Evolutionary conservation across 2,888 invertebrate species (phyloP), one percentile per base, ranked within the genome.

Genomic region (Smittia sp.): DNA sequence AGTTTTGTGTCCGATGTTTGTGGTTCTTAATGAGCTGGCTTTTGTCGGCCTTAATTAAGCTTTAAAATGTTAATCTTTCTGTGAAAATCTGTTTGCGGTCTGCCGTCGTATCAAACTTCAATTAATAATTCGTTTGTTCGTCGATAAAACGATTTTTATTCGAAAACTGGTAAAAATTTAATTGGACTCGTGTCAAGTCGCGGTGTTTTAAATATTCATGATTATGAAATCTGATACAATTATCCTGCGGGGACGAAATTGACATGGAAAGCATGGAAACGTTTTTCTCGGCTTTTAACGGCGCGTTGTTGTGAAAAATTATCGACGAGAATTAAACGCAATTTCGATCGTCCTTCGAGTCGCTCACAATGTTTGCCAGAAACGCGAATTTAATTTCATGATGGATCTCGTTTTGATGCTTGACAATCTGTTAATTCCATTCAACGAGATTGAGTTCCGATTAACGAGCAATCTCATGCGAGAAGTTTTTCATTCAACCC

Each of bases 181-280:
- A 69, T 69, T 69, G 69, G 69, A 69, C 25, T 69, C 69, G 69
- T 69, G 54, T 69, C 52, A 69, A 54, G 69, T 41, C 25, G 46
- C 52, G 41, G 27, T 25, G 24, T 69, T 69, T 68, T 68, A 52
- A 69, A 52, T 54, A 69, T 69, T 69, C 69, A 54, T 27, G 69
- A 69, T 69, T 69, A 52, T 69, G 69, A 69, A 69, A 69, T 69
- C 69, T 54, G 69, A 69, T 54, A 69, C 54, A 69, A 69, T 69
- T 69, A 69, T 52, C 69, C 54, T n/a, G 24, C 52, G 3, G 52
- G 69, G 69, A 22, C 7, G 18, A 22, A 58, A 58, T 18, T 22
- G 18, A 58, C 9, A 22, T 58, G 18, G 20, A 20, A 58, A 1
- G 15, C 46, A 11, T 46, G 46, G n/a, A 46, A 2, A 32, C 3